A percentile compares a stretch with the other conserved stretches of the same genome.
These are phyloP conservation scores for Callimorpha dominula DNA, from an alignment of 2,888 invertebrate species.

Conservation along the genomic window DNA sequence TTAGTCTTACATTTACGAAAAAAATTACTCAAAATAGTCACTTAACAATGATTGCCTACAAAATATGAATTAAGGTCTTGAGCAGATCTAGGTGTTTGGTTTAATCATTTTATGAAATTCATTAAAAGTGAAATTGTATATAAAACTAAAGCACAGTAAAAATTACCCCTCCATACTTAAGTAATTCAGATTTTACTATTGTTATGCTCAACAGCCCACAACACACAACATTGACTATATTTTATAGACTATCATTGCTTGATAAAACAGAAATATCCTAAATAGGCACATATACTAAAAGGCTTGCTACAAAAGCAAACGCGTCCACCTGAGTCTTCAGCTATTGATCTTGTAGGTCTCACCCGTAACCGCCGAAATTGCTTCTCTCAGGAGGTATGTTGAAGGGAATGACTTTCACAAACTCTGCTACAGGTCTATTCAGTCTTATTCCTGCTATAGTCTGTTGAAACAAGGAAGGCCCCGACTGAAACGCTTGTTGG, in stretches of 20 bases:
- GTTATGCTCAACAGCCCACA: background rate
- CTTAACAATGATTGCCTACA: background rate
- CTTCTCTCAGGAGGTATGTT: conserved; percentile 61
- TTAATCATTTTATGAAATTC: background rate
- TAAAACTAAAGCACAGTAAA: too few relatives aligned
- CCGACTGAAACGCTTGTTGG: conserved; percentile 40
- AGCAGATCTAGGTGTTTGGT: too few relatives aligned
- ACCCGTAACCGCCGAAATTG: conserved; percentile 73
- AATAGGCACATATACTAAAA: background rate
- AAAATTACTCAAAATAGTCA: too few relatives aligned
- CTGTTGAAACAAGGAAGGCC: conserved; percentile 41
- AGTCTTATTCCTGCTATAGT: conserved; percentile 42
- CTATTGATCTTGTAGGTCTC: conserved; percentile 35
- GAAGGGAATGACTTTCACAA: conserved; percentile 49
- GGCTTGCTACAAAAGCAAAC: background rate
- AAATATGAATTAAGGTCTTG: background rate
- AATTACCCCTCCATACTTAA: background rate
- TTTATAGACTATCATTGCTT: background rate
- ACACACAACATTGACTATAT: background rate
- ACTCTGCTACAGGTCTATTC: conserved; percentile 49
- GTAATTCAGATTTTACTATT: background rate
- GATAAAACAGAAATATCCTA: background rate
- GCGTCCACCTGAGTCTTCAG: background rate
- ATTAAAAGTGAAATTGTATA: background rate
- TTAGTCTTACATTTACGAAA: background rate